Evolutionary conservation across 2,888 invertebrate genomes (phyloP), one percentile per base, ranked within the genome.

Genomic region (Patella ulyssiponensis): DNA sequence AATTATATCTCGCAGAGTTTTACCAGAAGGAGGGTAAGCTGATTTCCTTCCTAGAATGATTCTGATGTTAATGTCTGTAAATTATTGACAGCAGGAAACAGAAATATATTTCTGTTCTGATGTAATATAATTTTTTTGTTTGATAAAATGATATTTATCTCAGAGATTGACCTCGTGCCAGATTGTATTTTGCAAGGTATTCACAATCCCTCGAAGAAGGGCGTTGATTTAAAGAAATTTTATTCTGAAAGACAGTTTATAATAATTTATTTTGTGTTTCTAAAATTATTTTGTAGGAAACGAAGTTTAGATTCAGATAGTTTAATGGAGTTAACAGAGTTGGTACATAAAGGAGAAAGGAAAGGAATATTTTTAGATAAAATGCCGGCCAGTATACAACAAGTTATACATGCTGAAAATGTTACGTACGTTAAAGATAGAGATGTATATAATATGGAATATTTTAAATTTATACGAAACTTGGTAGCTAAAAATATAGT

Each of bases 291-390:
- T 79, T 81, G 11, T 78, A 87, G 87, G 52, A 85, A 85, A 73
- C 81, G 84, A n/a, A 80, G 84, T 71, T 74, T 86, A 69, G 85
- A 87, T 74, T 86, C 87, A n/a, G 92, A 92, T 84, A 93, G 93
- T 81, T 85, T 93, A 58, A 90, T 92, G 79, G 92, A 93, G 82
- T 85, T 93, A 80, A 92, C 92, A 5, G 92, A 92, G 79, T 86
- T 93, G 33, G 92, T 93, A 12, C 92, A 93, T 81, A 92, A 91
- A 81, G 92, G 92, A n/a, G 93, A 93, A 81, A 86, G 90, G 80
- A 88, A 88, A 77, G 92, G 92, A 17, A 85, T 92, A 17, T 93
- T 93, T 81, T 86, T 89, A 71, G 91, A 91, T 74, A 87, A 89
- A 76, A 91, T 92, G 90, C 92, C 92, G 9, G 89, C 91, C 44